Evolutionary conservation across 2,113 vertebrate species (phyloP), one percentile per base, ranked within the genome.

Genomic region (Callocephalon fimbriatum): DNA sequence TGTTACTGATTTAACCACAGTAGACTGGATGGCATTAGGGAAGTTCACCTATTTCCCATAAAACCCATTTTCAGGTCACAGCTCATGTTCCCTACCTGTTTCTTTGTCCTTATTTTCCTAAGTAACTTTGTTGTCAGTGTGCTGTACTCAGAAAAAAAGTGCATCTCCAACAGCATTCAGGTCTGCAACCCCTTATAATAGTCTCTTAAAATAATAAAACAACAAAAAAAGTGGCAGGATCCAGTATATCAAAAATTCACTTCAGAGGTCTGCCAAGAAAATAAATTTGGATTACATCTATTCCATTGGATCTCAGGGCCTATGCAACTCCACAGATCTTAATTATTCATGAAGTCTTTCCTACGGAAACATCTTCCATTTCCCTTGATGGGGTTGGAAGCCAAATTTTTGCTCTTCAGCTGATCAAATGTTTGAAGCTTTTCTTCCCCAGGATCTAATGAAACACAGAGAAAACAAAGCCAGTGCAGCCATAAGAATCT

Each of bases 391-490:
- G 87, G 21, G 4, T 2, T 87, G 56, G 44, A 67, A 79, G 38
- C 7, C 50, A 88, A n/a, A 3, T 12, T 72, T 70, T 85, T 71
- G 14, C 22, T 88, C 25, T 65, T 73, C 31, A 59, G 10, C 9
- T 47, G 61, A 79, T 22, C 37, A 54, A 76, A 67, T 0, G 0
- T 68, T 8, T 5, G 20, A 14, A 1, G 14, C 18, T 5, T 10
- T 72, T 51, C 37, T 37, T 31, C 7, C 3, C 31, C 18, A 63
- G 20, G 38, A n/a, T 59, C 25, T 50, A 74, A 45, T 3, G 59
- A 92, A 90, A 77, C 10, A 56, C 7, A 42, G 61, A 59, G 47
- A 51, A 90, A 67, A 78, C 27, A 93, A 93, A 62, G 1, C 3
- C 19, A 50, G 10, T 3, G 17, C 27, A 10, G 27, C 53, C 7